phyloP scores from a whole-genome alignment of 2,888 invertebrate species.

The Orthosia cruda region DNA sequence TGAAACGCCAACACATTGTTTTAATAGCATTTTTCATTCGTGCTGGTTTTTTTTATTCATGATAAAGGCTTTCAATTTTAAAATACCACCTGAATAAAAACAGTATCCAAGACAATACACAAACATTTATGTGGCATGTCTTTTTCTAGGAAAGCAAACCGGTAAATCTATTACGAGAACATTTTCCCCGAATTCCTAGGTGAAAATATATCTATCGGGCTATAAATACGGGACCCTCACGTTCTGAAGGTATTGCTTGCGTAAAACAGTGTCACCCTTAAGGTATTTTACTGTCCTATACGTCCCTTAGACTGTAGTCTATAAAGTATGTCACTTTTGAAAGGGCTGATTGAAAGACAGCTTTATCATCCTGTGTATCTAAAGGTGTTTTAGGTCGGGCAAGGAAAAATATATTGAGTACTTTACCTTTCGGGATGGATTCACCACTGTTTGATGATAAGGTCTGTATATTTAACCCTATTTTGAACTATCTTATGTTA shows the following conservation, averaged over 20 bases:
- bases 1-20: background rate
- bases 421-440: constrained; percentile 36
- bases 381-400: constrained; percentile 38
- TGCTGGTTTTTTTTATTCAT: too few species aligned
- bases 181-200: constrained; percentile 37
- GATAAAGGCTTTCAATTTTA: background rate
- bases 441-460: constrained; percentile 34
- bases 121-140: background rate
- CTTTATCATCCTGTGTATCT: constrained; percentile 55
- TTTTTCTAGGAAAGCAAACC: constrained; percentile 16
- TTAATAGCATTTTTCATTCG: background rate
- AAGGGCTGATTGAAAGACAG: constrained; percentile 62
- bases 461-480: constrained; percentile 41
- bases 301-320: constrained; percentile 51
- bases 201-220: constrained; percentile 51
- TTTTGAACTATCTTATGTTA: constrained; percentile 18
- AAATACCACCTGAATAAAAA: too few species aligned
- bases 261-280: constrained; percentile 66
- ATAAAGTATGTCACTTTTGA: constrained; percentile 62
- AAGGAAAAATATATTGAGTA: constrained; percentile 56
- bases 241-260: constrained; percentile 38
- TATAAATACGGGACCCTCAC: constrained; percentile 55
- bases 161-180: constrained; percentile 34
- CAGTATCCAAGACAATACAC: too few species aligned
- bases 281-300: constrained; percentile 62